Percentiles rank a stretch among this genome's conserved stretches.
Evolutionary conservation across 2,113 vertebrate species (phyloP).

Genomic region (Axis porcinus): DNA sequence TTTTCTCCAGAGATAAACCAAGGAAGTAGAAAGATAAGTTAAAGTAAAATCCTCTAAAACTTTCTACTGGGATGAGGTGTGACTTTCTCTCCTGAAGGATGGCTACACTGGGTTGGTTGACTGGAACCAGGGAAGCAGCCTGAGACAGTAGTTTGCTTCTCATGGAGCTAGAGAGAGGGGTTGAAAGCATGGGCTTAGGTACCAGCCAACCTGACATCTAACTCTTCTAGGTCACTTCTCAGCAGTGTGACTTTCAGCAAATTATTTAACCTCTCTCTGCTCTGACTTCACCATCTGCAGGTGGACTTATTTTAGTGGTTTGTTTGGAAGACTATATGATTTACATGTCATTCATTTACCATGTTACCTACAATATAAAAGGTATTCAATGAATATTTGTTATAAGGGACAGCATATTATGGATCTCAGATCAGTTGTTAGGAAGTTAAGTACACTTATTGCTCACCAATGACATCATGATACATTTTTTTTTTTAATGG

Average conservation of each 20-base stretch:
- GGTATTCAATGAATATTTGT: neutral
- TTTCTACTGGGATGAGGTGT: neutral
- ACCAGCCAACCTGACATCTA: neutral
- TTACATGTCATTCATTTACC: neutral
- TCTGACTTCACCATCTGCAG: neutral
- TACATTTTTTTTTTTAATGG: neutral
- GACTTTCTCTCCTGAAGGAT: neutral
- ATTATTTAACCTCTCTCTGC: neutral
- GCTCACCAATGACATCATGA: neutral
- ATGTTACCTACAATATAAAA: neutral
- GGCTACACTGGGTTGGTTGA: neutral
- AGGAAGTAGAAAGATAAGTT: neutral
- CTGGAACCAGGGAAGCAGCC: neutral
- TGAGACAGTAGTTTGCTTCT: neutral
- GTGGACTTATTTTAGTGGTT: neutral
- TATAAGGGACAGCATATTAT: neutral
- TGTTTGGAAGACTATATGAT: neutral
- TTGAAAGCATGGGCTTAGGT: neutral
- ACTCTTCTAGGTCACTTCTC: neutral
- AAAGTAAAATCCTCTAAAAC: neutral
- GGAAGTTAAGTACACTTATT: neutral
- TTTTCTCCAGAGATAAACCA: neutral
- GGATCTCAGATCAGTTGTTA: neutral
- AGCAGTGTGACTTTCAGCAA: neutral
- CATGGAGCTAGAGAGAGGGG: neutral